Conservation (phyloP, 2,797 vertebrate species). For the Notolabrus celidotus region DNA sequence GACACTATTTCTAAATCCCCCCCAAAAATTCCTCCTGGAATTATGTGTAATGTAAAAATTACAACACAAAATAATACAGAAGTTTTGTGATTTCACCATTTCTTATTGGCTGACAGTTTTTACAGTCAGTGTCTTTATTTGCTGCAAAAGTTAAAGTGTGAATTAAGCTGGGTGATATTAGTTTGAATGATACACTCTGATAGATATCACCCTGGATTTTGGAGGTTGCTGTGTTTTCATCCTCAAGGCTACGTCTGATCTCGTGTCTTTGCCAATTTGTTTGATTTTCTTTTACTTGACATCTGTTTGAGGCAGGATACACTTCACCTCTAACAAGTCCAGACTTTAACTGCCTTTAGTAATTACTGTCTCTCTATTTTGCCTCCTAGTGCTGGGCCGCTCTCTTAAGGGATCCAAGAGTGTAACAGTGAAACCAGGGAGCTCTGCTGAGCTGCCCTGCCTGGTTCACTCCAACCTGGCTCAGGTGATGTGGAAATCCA, state of each 20-base stretch:
- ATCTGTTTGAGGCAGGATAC: not conserved
- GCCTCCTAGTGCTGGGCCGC: constrained; percentile 51
- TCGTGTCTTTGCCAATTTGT: not conserved
- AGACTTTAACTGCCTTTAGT: not conserved
- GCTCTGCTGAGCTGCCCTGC: constrained; percentile 93
- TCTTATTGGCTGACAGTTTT: too few species aligned
- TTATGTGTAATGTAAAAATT: not conserved
- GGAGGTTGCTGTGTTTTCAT: not conserved
- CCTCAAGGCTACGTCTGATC: not conserved
- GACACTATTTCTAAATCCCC: not conserved
- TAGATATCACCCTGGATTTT: not conserved
- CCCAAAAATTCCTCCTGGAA: not conserved
- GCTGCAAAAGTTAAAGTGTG: too few species aligned
- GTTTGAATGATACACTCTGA: not conserved
- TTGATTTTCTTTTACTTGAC: too few species aligned
- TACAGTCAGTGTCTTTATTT: too few species aligned
- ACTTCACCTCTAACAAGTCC: not conserved
- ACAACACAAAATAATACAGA: not conserved
- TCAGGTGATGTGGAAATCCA: constrained; percentile 91
- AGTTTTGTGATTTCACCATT: not conserved
- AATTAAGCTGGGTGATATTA: not conserved
- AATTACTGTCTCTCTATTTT: constrained; percentile 21
- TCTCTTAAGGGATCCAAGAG: constrained; percentile 66
- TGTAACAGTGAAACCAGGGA: constrained; percentile 88
- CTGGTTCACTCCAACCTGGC: constrained; percentile 91